Percentiles rank a stretch among this genome's conserved stretches.
These are phyloP conservation scores for Hydraecia micacea DNA, from an alignment of 2,888 invertebrate species.

Conservation along the genomic window DNA sequence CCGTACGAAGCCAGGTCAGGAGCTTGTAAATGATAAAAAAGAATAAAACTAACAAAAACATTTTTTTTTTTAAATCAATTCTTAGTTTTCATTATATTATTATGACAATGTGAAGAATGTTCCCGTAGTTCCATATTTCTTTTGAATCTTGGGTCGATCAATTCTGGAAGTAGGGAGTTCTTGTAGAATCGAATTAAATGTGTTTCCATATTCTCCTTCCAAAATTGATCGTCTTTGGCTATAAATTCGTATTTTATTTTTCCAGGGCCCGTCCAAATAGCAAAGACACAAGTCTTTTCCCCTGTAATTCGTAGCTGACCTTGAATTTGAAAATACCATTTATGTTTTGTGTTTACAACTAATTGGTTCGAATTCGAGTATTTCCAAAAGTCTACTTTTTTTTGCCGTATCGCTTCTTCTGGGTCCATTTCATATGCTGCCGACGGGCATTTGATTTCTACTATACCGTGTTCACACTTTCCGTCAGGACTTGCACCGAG, in stretches of 20 bases:
- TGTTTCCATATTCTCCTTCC: background rate
- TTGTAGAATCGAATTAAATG: background rate
- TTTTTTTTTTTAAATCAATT: too few species aligned
- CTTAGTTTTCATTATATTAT: too few species aligned
- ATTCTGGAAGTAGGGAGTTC: background rate
- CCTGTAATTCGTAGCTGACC: background rate
- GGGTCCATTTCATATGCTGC: background rate
- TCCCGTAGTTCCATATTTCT: too few species aligned
- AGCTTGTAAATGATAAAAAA: too few species aligned
- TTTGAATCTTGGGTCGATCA: too few species aligned
- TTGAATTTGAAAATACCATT: background rate
- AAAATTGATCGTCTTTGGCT: background rate
- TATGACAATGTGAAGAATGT: too few species aligned
- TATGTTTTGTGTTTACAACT: background rate
- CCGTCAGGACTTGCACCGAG: constrained; percentile 1
- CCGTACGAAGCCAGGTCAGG: too few species aligned
- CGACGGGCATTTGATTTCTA: background rate
- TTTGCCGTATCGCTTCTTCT: background rate
- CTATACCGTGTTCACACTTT: constrained; percentile 1
- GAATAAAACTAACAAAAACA: too few species aligned
- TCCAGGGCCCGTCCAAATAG: background rate
- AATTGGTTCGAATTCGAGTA: background rate
- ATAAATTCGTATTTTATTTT: background rate
- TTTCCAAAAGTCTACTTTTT: background rate
- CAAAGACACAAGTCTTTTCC: background rate